Evolutionary conservation across 2,797 vertebrate species (phyloP).

Genomic region (Pangasius krempfi): DNA sequence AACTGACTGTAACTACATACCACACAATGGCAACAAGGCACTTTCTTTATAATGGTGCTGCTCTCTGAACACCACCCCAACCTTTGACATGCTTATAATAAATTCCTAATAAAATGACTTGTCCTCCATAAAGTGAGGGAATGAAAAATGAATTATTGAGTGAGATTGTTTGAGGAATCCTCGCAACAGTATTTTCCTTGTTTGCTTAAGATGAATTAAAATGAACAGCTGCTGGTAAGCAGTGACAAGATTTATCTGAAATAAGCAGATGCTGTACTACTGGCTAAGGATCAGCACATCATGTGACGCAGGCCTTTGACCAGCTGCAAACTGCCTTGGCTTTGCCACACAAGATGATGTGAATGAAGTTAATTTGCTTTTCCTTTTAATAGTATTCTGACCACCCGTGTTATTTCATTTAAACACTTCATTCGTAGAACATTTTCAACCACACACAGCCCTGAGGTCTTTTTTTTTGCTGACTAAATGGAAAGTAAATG

Average conservation of each 20-base stretch:
- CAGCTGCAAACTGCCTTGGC: constrained; percentile 56
- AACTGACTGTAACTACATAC: constrained; percentile 29
- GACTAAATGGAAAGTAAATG: not conserved
- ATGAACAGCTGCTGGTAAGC: constrained; percentile 64
- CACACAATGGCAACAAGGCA: constrained; percentile 14
- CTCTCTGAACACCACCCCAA: constrained; percentile 15
- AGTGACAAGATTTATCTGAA: constrained; percentile 69
- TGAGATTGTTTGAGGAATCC: constrained; percentile 60
- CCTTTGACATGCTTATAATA: constrained; percentile 48
- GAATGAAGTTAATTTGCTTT: constrained; percentile 31
- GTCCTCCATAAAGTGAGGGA: constrained; percentile 52
- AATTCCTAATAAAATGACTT: constrained; percentile 64
- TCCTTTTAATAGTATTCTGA: constrained; percentile 36
- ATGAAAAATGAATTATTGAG: constrained; percentile 60
- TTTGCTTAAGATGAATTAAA: constrained; percentile 65
- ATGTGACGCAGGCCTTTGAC: constrained; percentile 58
- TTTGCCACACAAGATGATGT: constrained; percentile 50
- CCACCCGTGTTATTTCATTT: constrained; percentile 11
- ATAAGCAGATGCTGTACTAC: constrained; percentile 69
- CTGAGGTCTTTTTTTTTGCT: not conserved
- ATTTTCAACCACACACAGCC: not conserved
- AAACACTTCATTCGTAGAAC: not conserved
- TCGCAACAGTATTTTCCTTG: constrained; percentile 26
- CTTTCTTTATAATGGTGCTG: not conserved
- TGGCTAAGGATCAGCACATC: constrained; percentile 55